Evolutionary conservation across 2,888 invertebrate genomes (phyloP).

Genomic region (Drosophila incognita): DNA sequence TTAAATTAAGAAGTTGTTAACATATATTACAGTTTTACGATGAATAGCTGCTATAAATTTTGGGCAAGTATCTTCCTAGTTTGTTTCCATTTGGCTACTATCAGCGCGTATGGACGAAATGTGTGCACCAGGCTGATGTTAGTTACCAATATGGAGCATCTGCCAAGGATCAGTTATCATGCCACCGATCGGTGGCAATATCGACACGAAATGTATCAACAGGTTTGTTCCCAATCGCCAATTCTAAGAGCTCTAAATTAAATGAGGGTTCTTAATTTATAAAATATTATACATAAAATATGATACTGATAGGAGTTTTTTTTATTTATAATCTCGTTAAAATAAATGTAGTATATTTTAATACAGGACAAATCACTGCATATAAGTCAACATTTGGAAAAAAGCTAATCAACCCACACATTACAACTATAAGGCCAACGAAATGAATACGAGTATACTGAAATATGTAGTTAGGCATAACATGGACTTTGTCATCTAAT

Average conservation of each 20-base stretch:
- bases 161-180: no score
- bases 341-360: background rate
- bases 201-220: fast-evolving
- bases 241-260: background rate
- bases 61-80: background rate
- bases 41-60: background rate
- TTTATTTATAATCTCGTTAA: background rate
- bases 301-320: background rate
- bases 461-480: background rate
- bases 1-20: background rate
- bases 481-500: no score
- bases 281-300: background rate
- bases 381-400: background rate
- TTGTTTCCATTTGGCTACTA: background rate
- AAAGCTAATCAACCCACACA: background rate
- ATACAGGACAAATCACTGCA: background rate
- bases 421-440: background rate
- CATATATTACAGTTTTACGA: background rate
- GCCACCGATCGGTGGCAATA: fast-evolving
- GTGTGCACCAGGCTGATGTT: background rate
- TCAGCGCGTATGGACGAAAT: background rate
- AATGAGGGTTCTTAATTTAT: background rate
- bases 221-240: background rate
- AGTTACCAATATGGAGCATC: no score
- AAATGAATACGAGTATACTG: no score